Evolutionary conservation across 2,888 invertebrate species (phyloP), one percentile per base, ranked within the genome.

Genomic region (Pteria penguin): DNA sequence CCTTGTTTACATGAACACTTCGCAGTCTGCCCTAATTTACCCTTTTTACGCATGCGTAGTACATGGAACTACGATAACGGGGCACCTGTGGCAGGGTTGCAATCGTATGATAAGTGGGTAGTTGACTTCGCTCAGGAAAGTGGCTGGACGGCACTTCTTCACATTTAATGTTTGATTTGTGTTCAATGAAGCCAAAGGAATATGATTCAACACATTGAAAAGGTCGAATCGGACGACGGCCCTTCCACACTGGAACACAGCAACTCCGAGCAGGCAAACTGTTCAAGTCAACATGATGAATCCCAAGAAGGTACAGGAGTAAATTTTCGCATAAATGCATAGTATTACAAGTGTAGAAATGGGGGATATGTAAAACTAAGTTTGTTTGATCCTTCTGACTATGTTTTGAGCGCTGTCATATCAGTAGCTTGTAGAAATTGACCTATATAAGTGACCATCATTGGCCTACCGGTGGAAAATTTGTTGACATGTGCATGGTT

Each of bases 121-220:
- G 45, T 14, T 45, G 8, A 45, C 45, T 45, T 8, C 8, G 45
- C 18, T 45, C 8, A 14, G 8, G 45, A 45, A 45, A 14, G 45
- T 45, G 45, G 45, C 8, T 45, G 18, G n/a, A 14, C 18, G 45
- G 8, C 45, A 45, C 45, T 45, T 8, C 60, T 26, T 26, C 11
- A 27, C 26, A 60, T 60, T 24, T 4, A 26, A 27, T 18, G 27
- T 24, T 26, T 29, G 24, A 27, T 18, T 24, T 24, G 57, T 31
- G 29, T 45, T 60, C 26, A 24, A 66, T 66, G 58, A 61, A 27
- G 36, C 55, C 52, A 52, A 26, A 26, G 57, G 60, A 73, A n/a
- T 36, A 73, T 73, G 73, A 73, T 73, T 54, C 73, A 73, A 61
- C 73, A 73, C 54, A 52, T 67, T 8, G 73, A 73, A 32, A 73